These are phyloP conservation scores for Pseudolycoriella hygida DNA, from an alignment of 2,888 invertebrate species.

Conservation along the genomic window DNA sequence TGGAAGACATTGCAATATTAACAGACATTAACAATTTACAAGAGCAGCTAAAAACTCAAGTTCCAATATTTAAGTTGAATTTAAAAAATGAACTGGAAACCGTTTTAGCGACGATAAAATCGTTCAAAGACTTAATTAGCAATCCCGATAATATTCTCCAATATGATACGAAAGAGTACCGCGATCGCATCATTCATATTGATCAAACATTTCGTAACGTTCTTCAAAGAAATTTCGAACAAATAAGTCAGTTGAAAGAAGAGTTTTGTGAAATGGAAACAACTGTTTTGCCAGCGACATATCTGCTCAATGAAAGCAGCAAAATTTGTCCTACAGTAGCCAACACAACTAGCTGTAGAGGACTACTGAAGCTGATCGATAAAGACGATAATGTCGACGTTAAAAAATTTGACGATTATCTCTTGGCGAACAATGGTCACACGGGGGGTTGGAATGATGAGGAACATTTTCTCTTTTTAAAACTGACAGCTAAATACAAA, in stretches of 20 bases:
- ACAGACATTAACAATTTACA: slow-evolving; percentile 21
- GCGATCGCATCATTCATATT: slow-evolving; percentile 20
- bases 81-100: neutral
- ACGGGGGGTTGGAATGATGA: slow-evolving; percentile 39
- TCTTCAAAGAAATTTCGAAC: neutral
- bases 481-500: slow-evolving; percentile 19
- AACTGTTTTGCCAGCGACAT: neutral
- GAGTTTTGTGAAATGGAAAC: slow-evolving; percentile 2
- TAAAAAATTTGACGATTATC: slow-evolving; percentile 35
- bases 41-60: slow-evolving; percentile 15
- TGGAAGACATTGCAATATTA: slow-evolving; percentile 10
- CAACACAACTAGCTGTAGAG: neutral
- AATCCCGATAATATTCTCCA: neutral
- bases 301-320: neutral
- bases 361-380: slow-evolving; percentile 2
- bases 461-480: slow-evolving; percentile 35
- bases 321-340: neutral
- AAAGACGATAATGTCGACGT: slow-evolving; percentile 23
- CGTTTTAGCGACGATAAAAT: neutral
- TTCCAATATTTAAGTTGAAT: slow-evolving; percentile 5
- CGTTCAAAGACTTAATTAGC: neutral
- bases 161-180: slow-evolving; percentile 12
- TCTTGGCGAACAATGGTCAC: slow-evolving; percentile 31
- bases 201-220: slow-evolving; percentile 12
- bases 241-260: neutral